Base-by-base conservation (phyloP, 2,888 invertebrate genomes). In the Anthophora plumipes region DNA sequence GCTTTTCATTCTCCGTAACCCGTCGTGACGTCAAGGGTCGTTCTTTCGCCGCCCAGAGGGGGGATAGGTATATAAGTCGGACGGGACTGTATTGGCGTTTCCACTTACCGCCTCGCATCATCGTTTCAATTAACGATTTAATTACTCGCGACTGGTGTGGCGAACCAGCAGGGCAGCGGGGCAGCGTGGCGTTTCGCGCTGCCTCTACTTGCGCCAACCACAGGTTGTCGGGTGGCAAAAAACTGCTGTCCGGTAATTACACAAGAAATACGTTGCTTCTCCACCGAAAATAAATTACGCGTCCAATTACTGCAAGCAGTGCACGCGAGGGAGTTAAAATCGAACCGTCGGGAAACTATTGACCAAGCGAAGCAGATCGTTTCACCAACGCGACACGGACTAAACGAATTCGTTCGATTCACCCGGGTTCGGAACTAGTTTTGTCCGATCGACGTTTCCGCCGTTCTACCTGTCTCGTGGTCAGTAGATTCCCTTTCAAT, bases 261-360 rank as follows among this genome's bases (percentile, higher is more conserved):
- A 82, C 85, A 88, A 90, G 89, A 85, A 85, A 89, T 77, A 80
- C 84, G 85, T 84, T 83, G 81, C 57, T 75, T 70, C 72, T 54
- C 48, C 31, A 64, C 64, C 73, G 71, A 73, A 85, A 87, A 88
- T 89, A 91, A 91, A 90, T 91, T 88, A 90, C 85, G 87, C 70
- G 84, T 88, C 80, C 91, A 90, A 91, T 91, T 91, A 89, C 80
- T 72, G 84, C 73, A 64, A 60, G 46, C 76, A 64, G 75, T 20
- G 73, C 63, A 55, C 50, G 48, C 25, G 48, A 46, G 17, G 39
- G 54, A 20, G 46, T 59, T n/a, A 11, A n/a, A 17, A 17, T 43
- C 43, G 11, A 17, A 25, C 46, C 12, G 31, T 37, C 8, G 80
- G 5, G 31, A 43, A 85, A 78, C 55, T 76, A 75, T 80, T 68